Base-by-base conservation (phyloP, 2,888 invertebrate genomes). In the Hemicrepidius hirtus region DNA sequence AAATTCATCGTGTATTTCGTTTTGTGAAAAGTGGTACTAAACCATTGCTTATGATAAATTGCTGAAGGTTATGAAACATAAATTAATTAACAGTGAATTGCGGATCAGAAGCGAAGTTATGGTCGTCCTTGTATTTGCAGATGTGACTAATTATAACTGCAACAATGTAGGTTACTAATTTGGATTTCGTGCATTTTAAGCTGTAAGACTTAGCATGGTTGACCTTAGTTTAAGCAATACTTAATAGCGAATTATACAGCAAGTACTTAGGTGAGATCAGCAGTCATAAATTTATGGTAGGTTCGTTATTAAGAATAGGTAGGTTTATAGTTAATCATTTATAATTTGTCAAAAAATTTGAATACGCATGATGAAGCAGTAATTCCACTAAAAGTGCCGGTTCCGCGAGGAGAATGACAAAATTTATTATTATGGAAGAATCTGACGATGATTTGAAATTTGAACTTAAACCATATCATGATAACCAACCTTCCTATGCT, bases 101-200 rank as follows among this genome's bases (percentile, higher is more conserved):
- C 67, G 49, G 68, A 68, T 64, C 72, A 68, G 46, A 63, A 72
- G 64, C 68, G 68, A 68, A n/a, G 59, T 21, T 64, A 53, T 46
- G 46, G 41, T 41, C 68, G 68, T 63, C 72, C 72, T 72, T 72
- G 72, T 57, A 64, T 49, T 68, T 72, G 41, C 63, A 46, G 63
- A 68, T 68, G 72, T 72, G 68, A 68, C 72, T 72, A 72, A 72
- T 72, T 63, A 72, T 49, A 67, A 68, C 53, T 72, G 68, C 68
- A 64, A 37, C 46, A 72, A 72, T 72, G 49, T 72, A 68, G 68
- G 68, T 72, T 72, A 64, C 68, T 72, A 71, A 71, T 71, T 71
- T 71, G 49, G 71, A 71, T 62, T 71, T 71, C 71, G 71, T 71
- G 71, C 71, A 67, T 67, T 62, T 66, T 71, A 35, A 66, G 40